Evolutionary conservation across 2,113 vertebrate genomes (phyloP).

Genomic region (Gallinago media): DNA sequence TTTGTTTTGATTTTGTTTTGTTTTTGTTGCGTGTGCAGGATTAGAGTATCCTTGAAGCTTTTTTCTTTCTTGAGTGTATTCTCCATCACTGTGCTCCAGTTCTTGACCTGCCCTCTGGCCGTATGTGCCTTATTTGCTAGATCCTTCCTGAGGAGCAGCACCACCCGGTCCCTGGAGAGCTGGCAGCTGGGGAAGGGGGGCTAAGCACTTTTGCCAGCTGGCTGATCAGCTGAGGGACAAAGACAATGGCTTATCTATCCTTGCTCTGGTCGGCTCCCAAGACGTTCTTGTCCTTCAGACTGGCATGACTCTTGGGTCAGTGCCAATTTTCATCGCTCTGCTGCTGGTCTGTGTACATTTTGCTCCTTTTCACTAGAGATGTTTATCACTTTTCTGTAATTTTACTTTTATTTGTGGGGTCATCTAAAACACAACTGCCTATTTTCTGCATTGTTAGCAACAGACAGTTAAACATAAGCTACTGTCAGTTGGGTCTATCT

Average conservation of each 20-base stretch:
- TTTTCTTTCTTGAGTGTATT: background rate
- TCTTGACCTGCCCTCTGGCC: background rate
- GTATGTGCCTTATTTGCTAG: background rate
- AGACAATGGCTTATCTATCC: slow-evolving; percentile 46
- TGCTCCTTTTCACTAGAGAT: background rate
- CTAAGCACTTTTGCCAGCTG: slow-evolving; percentile 9
- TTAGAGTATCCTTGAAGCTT: background rate
- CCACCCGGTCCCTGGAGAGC: background rate
- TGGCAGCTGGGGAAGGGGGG: background rate
- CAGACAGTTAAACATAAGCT: background rate
- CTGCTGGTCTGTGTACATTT: background rate
- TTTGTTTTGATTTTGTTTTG: no score
- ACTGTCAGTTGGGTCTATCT: background rate
- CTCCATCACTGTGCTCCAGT: background rate
- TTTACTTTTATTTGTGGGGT: background rate
- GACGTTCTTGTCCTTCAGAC: background rate
- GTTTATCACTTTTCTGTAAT: background rate
- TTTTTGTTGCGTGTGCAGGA: background rate
- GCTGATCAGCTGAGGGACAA: slow-evolving; percentile 24
- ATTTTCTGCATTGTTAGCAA: background rate
- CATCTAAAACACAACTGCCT: background rate
- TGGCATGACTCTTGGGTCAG: background rate
- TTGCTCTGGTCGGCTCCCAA: background rate
- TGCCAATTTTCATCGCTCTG: background rate
- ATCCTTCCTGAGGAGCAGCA: background rate